A percentile compares a stretch with the other conserved stretches of the same genome.
Evolutionary conservation across 2,113 vertebrate genomes (phyloP).

Genomic region (Calidris pugnax): DNA sequence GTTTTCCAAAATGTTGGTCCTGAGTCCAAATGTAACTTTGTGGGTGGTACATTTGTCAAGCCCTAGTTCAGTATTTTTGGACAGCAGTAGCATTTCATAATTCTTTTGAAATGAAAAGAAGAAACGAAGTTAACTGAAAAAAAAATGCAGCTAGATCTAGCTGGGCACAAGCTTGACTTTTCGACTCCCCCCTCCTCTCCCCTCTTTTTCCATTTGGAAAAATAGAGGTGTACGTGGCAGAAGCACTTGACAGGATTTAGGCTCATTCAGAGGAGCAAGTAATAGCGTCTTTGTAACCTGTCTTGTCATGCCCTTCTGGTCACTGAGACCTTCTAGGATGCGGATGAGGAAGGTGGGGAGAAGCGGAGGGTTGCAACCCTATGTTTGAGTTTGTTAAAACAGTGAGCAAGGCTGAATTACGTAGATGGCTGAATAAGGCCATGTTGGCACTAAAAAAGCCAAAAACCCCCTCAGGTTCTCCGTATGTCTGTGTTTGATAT

Average conservation of each 20-base stretch:
- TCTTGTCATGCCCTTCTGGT: background rate
- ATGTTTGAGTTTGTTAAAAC: background rate
- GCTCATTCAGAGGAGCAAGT: background rate
- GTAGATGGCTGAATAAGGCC: background rate
- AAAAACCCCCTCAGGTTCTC: background rate
- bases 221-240: conserved; percentile 40
- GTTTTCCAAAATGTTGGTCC: conserved; percentile 50
- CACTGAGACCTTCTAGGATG: background rate
- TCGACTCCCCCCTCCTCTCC: background rate
- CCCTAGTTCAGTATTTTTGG: conserved; percentile 53
- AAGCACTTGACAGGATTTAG: background rate
- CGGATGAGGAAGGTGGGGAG: background rate
- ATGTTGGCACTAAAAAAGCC: background rate
- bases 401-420: background rate
- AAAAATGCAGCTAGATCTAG: conserved; percentile 5
- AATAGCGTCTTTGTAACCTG: background rate
- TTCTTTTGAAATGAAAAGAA: conserved; percentile 27
- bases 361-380: background rate
- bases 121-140: background rate
- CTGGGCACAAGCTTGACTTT: background rate
- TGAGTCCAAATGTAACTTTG: conserved; percentile 60
- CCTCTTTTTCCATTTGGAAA: conserved; percentile 40
- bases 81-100: conserved; percentile 48
- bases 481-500: background rate
- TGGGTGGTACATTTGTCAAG: conserved; percentile 58